Base-by-base conservation (phyloP, 2,113 vertebrate genomes). In the Terrapene triunguis region DNA sequence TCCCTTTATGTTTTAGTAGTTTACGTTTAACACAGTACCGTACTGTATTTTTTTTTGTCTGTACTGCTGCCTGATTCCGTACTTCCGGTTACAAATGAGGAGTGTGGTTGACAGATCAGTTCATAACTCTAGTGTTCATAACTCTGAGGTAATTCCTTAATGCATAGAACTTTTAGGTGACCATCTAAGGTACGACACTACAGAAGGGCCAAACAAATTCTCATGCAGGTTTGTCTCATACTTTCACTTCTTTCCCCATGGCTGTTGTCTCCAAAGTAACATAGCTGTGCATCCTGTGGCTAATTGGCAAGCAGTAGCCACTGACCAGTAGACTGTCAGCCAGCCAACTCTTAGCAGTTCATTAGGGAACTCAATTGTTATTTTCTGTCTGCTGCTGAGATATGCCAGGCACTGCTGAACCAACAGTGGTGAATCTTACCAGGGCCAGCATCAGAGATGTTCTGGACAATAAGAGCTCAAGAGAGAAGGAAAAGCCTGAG, bases 141-240 rank as follows among this genome's bases (percentile, higher is more conserved):
- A 53, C 53, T 53, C 53, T 21, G 19, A 53, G 19, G 53, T 44
- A 1, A 59, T 76, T 82, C 90, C 53, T 51, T 72, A 35, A 32
- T 82, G 47, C 81, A 53, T 25, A 1, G 2, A 27, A 32, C 19
- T 69, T 10, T 27, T 82, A 53, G 21, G 53, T 44, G 59, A 55
- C 4, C 9, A 25, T 29, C 19, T 54, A 89, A 44, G 1, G 5
- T 12, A 6, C 0, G 0, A 0, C 1, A 4, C 16, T 27, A 22
- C 29, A 76, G 55, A 74, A 1, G 3, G 4, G n/a, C 8, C 17
- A 53, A 51, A 24, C 35, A 38, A 35, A 81, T 27, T 27, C 57
- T 87, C 32, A 22, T 2, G 8, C 69, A 0, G 9, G 42, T 76
- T 86, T 57, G 85, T 55, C 47, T 62, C 17, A 3, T 29, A 79